Evolutionary conservation across 2,797 vertebrate genomes (phyloP), one percentile per base, ranked within the genome.

Genomic region (Chelonia mydas): DNA sequence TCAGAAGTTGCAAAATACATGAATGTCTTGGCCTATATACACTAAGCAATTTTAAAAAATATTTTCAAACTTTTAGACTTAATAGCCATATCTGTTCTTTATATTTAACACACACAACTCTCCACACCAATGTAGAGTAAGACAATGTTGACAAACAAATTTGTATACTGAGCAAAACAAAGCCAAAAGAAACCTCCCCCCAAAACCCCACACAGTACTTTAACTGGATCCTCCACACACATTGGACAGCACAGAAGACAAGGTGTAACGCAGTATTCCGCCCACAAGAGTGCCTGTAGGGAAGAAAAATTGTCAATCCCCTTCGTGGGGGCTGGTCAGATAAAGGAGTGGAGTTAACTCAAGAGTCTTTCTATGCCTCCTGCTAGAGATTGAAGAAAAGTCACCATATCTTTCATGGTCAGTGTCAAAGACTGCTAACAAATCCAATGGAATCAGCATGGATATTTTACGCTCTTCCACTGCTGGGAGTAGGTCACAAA

Each of bases 261-360:
- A 15, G 49, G 9, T 15, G 65, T 76, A 84, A 5, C 5, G 2
- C 31, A 0, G 4, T 27, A 23, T n/a, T 23, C 41, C 82, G 0
- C 8, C 28, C 50, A 80, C 13, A 5, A 0, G 0, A 33, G 19
- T 0, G 0, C 33, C 45, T 2, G 1, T 0, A 11, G 7, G 33
- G 59, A 84, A 86, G 9, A 45, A 6, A 1, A 3, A 11, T 15
- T 2, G 68, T 1, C 16, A 11, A 9, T 13, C 41, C 27, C 51
- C 80, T 33, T 31, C 21, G 19, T n/a, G 2, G 21, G 21, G 68
- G 59, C 7, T 17, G 12, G 0, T 1, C 25, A 41, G 37, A 74
- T 21, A 74, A 45, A 74, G 68, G 16, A 51, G 45, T n/a, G 28
- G 57, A 47, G 21, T 3, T n/a, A 3, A 65, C 16, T 21, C 7